These are phyloP conservation scores for Salvelinus namaycush DNA, from an alignment of 2,113 vertebrate species.

Conservation along the genomic window DNA sequence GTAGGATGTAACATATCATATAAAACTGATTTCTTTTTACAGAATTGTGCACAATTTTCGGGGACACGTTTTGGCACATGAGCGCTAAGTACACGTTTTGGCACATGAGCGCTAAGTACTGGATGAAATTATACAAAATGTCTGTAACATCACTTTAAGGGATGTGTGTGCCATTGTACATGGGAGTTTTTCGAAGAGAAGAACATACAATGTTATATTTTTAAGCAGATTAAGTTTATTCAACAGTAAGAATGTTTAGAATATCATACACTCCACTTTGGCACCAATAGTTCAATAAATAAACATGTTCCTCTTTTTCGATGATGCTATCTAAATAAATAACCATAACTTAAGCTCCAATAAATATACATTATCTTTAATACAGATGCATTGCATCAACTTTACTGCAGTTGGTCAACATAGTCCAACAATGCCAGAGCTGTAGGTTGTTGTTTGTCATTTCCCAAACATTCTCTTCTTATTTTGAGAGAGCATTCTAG, in stretches of 20 bases:
- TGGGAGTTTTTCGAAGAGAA: background rate
- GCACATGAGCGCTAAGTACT: no score
- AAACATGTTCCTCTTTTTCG: constrained; percentile 46
- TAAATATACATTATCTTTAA: constrained; percentile 59
- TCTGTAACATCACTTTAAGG: no score
- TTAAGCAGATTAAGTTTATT: constrained; percentile 45
- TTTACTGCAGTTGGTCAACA: constrained; percentile 50
- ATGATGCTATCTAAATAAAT: constrained; percentile 60
- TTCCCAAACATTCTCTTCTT: background rate
- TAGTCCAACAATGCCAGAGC: constrained; percentile 48
- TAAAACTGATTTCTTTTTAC: no score
- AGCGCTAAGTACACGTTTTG: no score
- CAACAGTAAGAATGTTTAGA: constrained; percentile 36
- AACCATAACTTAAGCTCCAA: constrained; percentile 63
- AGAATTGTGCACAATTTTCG: no score
- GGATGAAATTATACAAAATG: no score
- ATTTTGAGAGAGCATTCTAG: background rate
- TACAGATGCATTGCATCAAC: constrained; percentile 68
- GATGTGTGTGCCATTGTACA: no score
- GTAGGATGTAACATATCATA: no score
- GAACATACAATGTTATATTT: constrained; percentile 4
- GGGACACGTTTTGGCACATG: no score
- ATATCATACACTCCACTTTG: constrained; percentile 59
- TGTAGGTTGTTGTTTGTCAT: constrained; percentile 17
- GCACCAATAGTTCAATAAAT: constrained; percentile 63